Base-by-base conservation (phyloP, 2,888 invertebrate genomes). In the Brenthis ino region DNA sequence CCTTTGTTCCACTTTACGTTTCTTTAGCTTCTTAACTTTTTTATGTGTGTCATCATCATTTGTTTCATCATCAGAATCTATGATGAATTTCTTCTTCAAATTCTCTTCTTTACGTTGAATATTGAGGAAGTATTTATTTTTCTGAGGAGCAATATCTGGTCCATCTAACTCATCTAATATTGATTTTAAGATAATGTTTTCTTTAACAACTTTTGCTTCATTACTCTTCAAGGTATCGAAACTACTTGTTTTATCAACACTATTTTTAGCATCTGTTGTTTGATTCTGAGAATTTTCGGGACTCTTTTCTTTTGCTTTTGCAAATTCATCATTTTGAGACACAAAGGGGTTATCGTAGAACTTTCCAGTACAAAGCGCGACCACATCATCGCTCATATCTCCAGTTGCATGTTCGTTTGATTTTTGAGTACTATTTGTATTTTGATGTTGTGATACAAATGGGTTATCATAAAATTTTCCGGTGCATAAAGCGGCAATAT, bases 311-410 rank as follows among this genome's bases (percentile, higher is more conserved):
- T 33, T 60, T 12, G 28, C 14, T 20, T 54, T 51, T 43, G 13
- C 20, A 63, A 53, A 16, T 6, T 54, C n/a, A 20, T 24, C 54
- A 14, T 37, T 64, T 53, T 64, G 64, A 11, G 89, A 82, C 47
- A 91, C 76, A 72, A 92, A 88, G 67, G 85, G 81, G 61, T 89
- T 90, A 33, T 91, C 88, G 76, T 91, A 93, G 77, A 95, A 94
- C 68, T 93, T 89, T 1, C 94, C 95, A 6, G 94, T 94, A 75
- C 94, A 94, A 13, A 95, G 79, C 5, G 86, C 93, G 55, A 94
- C 76, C 5, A 94, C 77, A 75, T 94, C 93, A 71, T 91, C 93
- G 56, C 93, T 93, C 60, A 93, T 81, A 58, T 84, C 79, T 76
- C 83, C 85, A 3, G 87, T 85, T 61, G 88, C 82, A 60, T 54